Base-by-base conservation (phyloP, 1,140 invertebrate genomes). In the Tachypleus tridentatus region DNA sequence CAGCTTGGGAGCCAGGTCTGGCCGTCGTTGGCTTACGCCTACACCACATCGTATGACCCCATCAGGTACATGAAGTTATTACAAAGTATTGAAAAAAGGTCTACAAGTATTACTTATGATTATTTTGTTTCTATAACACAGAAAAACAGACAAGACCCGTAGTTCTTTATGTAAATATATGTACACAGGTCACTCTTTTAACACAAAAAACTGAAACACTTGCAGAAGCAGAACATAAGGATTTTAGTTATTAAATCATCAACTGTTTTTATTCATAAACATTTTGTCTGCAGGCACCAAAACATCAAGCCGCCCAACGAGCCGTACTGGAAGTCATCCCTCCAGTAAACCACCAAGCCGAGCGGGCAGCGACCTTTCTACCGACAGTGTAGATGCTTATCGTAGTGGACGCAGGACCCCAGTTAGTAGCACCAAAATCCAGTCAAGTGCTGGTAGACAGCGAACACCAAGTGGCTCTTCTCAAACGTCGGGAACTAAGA, bases 301-400 rank as follows among this genome's bases (percentile, higher is more conserved):
- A 53, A 58, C 66, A 10, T 57, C 66, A 4, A 67, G 66, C 47
- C 66, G 66, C 10, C 66, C 63, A 61, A 53, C 56, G 29, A 67
- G 66, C 56, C 62, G 52, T 29, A 29, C 29, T 2, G 29, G 29
- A 29, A 29, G 29, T 29, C 29, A 29, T 29, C 29, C 29, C 29
- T 29, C 29, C 29, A 29, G 29, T 29, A 29, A 29, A 48, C 60
- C 62, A 49, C 54, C 66, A 50, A 67, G 66, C 52, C 58, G 66
- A 58, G 66, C 62, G 3, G 61, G 61, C 6, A 67, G 66, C 60
- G 66, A 67, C n/a, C 62, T 67, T 51, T 67, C 66, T 29, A 29
- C 29, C 29, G 29, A 29, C 29, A 29, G 29, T 29, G 29, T 29
- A 29, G 29, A 29, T 29, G 29, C 29, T 29, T 29, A 29, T 29